These are phyloP conservation scores for Pedicia rivosa DNA, from an alignment of 2,888 invertebrate genomes.

Conservation along the genomic window DNA sequence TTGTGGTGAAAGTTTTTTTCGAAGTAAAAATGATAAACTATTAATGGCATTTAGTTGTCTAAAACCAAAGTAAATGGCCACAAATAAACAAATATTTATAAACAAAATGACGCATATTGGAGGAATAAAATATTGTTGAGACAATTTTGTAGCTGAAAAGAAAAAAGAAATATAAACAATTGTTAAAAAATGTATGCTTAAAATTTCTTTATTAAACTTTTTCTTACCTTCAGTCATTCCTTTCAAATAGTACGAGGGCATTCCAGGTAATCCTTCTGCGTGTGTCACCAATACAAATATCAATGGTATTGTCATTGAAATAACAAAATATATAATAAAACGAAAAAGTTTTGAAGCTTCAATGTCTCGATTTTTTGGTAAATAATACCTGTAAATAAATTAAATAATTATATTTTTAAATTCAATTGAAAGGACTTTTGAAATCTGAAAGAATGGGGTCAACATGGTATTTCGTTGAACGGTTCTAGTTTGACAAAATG, in stretches of 20 bases:
- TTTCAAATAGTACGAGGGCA: not conserved
- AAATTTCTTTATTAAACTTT: no score
- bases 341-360: not conserved
- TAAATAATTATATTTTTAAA: no score
- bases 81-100: not conserved
- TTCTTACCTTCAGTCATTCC: not conserved
- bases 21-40: slow-evolving; percentile 1
- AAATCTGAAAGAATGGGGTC: no score
- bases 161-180: not conserved
- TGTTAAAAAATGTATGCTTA: not conserved
- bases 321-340: not conserved
- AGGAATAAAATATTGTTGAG: not conserved
- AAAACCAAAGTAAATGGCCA: not conserved
- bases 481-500: no score
- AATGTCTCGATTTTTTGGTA: not conserved
- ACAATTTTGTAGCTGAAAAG: not conserved
- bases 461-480: no score
- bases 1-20: no score
- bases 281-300: not conserved
- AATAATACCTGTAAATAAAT: no score
- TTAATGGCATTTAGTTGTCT: not conserved
- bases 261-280: no score
- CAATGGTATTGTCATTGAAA: not conserved
- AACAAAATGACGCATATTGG: not conserved
- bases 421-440: no score